Evolutionary conservation across 23 tunicate genomes (phyloP).

Genomic region (Styela plicata): DNA sequence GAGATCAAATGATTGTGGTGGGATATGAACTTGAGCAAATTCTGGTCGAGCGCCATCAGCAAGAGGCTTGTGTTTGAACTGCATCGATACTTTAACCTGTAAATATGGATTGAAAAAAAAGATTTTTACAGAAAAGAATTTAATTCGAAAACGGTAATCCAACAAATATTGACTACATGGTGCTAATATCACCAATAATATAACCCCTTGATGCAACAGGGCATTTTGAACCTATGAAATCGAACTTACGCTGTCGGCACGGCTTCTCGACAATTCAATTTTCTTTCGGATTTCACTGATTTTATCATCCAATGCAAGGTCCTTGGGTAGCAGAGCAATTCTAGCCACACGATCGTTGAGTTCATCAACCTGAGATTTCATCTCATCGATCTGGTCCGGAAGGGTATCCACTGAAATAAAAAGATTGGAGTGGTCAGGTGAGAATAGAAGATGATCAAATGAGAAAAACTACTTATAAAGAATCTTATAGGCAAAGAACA

Average conservation of each 20-base stretch:
- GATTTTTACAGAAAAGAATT: neutral
- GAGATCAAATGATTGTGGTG: slow-evolving; percentile 30
- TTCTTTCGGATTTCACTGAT: slow-evolving; percentile 50
- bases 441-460: too few species aligned
- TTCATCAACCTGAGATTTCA: neutral
- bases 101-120: neutral
- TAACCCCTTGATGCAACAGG: neutral
- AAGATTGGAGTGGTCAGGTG: too few species aligned
- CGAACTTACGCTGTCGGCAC: slow-evolving; percentile 46
- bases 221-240: neutral
- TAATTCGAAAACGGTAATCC: too few species aligned
- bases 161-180: too few species aligned
- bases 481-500: too few species aligned
- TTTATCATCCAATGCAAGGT: slow-evolving; percentile 39
- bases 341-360: neutral
- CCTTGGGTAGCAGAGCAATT: slow-evolving; percentile 20
- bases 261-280: slow-evolving; percentile 55
- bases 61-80: neutral
- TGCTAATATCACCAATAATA: too few species aligned
- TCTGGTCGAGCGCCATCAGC: slow-evolving; percentile 4
- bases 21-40: slow-evolving; percentile 51
- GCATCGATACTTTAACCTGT: slow-evolving; percentile 25
- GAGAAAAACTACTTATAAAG: too few species aligned
- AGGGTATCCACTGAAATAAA: slow-evolving; percentile 7
- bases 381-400: neutral